These are phyloP conservation scores for Periophthalmus modestus DNA, from an alignment of 2,113 vertebrate genomes.

Conservation along the genomic window DNA sequence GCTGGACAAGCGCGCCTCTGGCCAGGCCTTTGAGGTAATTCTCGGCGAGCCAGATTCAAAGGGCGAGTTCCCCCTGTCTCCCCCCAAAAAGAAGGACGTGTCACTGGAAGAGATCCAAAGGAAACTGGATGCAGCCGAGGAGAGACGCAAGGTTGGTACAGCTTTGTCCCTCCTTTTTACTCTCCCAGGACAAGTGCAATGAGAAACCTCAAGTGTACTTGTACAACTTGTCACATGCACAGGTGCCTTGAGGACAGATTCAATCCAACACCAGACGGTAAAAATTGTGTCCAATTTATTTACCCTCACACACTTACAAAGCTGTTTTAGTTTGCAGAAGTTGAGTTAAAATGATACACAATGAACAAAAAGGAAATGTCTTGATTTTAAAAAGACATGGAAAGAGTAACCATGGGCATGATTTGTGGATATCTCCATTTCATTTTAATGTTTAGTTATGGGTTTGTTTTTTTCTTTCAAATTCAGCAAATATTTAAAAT, in stretches of 20 bases:
- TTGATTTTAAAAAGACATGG: too few species aligned
- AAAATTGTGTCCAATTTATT: background rate
- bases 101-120: conserved; percentile 96
- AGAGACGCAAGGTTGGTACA: conserved; percentile 89
- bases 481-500: too few species aligned
- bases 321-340: background rate
- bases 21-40: conserved; percentile 96
- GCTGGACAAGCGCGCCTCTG: conserved; percentile 94
- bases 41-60: conserved; percentile 85
- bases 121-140: conserved; percentile 94
- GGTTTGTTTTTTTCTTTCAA: too few species aligned
- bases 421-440: too few species aligned
- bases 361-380: too few species aligned
- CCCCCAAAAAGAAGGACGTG: conserved; percentile 93
- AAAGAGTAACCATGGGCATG: too few species aligned
- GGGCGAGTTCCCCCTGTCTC: conserved; percentile 88
- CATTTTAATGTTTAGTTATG: too few species aligned
- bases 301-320: background rate
- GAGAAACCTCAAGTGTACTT: background rate
- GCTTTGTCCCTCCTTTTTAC: background rate
- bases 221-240: background rate
- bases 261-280: background rate
- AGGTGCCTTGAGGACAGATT: background rate
- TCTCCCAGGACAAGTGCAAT: background rate
- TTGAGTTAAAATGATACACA: background rate